These are phyloP conservation scores for Aptenodytes forsteri DNA, from an alignment of 2,113 vertebrate species.

Conservation along the genomic window DNA sequence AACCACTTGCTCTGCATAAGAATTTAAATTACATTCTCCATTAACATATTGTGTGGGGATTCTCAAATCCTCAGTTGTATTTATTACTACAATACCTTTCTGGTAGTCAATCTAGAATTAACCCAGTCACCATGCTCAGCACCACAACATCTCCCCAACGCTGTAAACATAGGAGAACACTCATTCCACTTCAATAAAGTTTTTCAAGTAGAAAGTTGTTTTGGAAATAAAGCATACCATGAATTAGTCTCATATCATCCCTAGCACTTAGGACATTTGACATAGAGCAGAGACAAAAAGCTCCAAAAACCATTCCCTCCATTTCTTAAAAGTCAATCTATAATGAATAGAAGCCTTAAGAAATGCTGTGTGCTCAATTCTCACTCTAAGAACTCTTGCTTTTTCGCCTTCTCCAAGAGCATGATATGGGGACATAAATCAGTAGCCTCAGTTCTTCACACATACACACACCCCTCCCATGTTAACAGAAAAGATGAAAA, in stretches of 20 bases:
- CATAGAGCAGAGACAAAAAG: neutral
- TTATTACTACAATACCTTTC: neutral
- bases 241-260: neutral
- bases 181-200: neutral
- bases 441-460: neutral
- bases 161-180: neutral
- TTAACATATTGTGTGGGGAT: neutral
- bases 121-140: neutral
- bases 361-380: neutral
- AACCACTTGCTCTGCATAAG: neutral
- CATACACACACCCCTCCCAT: neutral
- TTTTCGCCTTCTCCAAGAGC: neutral
- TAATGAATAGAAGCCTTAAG: neutral
- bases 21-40: neutral
- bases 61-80: neutral
- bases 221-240: neutral
- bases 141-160: neutral
- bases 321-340: neutral
- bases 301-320: neutral
- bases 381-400: neutral
- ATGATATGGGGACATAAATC: constrained; percentile 5
- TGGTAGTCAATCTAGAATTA: neutral
- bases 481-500: constrained; percentile 39
- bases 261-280: neutral
- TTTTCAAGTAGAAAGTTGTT: neutral